phyloP scores from a whole-genome alignment of 1,140 invertebrate species.

The Panulirus ornatus region DNA sequence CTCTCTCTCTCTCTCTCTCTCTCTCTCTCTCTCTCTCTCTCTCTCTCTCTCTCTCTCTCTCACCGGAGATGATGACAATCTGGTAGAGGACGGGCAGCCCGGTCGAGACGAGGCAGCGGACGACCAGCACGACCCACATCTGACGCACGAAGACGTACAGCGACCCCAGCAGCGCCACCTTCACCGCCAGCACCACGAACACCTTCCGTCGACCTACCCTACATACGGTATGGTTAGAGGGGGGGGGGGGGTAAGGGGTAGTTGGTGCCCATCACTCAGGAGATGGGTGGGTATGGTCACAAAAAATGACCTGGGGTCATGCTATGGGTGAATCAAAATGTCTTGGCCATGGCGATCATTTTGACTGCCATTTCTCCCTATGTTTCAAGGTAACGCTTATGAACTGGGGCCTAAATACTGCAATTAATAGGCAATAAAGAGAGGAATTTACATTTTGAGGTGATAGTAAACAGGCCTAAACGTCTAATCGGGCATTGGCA shows the following conservation, averaged over 20 bases:
- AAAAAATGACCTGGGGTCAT: too few relatives aligned
- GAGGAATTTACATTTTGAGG: too few relatives aligned
- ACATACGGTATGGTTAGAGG: background rate
- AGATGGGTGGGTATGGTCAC: too few relatives aligned
- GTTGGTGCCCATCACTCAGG: too few relatives aligned
- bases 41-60: conserved; percentile 4
- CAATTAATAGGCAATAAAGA: too few relatives aligned
- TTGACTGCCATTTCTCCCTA: too few relatives aligned
- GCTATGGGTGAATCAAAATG: too few relatives aligned
- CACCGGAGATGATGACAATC: conserved; percentile 61
- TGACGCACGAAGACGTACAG: conserved; percentile 36
- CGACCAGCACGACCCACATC: conserved; percentile 5
- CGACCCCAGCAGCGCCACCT: conserved; percentile 54
- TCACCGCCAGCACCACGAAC: conserved; percentile 45
- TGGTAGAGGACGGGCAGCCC: conserved; percentile 60
- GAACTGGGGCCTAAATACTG: too few relatives aligned
- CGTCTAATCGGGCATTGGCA: too few relatives aligned
- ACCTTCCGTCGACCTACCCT: conserved; percentile 47
- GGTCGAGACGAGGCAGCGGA: conserved; percentile 32
- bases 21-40: conserved; percentile 11
- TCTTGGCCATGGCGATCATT: too few relatives aligned
- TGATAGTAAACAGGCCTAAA: too few relatives aligned
- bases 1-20: conserved; percentile 25
- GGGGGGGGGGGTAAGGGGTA: background rate
- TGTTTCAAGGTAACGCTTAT: too few relatives aligned